Percentiles rank a stretch among this genome's conserved stretches.
These are phyloP conservation scores for Agrypnia vestita DNA, from an alignment of 1,140 invertebrate genomes.

Conservation along the genomic window DNA sequence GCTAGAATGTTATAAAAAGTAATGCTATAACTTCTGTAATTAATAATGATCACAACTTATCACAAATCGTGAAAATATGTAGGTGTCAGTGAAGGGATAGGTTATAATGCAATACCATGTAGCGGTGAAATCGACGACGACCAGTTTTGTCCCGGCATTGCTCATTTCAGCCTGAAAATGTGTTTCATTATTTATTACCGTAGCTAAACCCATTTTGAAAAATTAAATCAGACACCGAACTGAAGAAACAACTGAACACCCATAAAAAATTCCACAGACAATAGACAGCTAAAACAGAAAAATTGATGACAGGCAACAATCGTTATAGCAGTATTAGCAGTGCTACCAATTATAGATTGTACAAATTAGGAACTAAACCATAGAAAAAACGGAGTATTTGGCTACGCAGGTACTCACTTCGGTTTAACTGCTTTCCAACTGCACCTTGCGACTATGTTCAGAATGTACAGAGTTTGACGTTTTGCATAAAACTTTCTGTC, in stretches of 20 bases:
- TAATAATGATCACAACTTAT: not conserved
- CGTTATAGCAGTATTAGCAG: not conserved
- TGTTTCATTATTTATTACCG: conserved; percentile 77
- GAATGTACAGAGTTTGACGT: not conserved
- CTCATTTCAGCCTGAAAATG: conserved; percentile 89
- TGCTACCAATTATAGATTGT: not conserved
- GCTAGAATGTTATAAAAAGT: not conserved
- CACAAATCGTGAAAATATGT: not conserved
- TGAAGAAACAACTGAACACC: conserved; percentile 49
- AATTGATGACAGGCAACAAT: conserved; percentile 53
- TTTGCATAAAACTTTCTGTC: not conserved
- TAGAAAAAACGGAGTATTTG: no score
- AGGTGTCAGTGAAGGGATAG: conserved; percentile 41
- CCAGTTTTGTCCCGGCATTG: conserved; percentile 88
- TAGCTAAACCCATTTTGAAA: conserved; percentile 68
- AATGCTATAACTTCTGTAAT: not conserved
- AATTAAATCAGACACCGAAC: conserved; percentile 36
- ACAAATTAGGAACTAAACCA: no score
- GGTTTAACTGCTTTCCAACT: no score
- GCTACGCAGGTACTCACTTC: no score
- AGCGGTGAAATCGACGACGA: conserved; percentile 95
- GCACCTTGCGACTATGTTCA: no score
- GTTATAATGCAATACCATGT: conserved; percentile 79
- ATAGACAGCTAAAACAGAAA: not conserved
- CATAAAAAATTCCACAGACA: conserved; percentile 44